Percentiles rank a stretch among this genome's conserved stretches.
phyloP scores from a whole-genome alignment of 2,888 invertebrate species.

The Drosophila kanekoi region DNA sequence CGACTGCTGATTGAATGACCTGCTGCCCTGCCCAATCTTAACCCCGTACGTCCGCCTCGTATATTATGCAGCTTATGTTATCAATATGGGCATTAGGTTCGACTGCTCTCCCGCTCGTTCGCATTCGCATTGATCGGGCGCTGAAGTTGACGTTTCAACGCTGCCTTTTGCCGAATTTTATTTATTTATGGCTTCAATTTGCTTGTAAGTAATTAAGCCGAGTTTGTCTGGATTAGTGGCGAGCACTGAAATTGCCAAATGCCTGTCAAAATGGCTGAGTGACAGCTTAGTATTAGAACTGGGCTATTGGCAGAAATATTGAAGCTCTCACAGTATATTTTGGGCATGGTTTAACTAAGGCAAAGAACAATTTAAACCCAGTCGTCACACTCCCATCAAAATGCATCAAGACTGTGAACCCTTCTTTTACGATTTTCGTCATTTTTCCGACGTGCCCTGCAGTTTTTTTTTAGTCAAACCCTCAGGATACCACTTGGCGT shows the following conservation, averaged over 20 bases:
- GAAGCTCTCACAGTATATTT: background rate
- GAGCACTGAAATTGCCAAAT: conserved; percentile 54
- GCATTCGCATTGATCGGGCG: conserved; percentile 35
- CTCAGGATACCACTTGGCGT: no score
- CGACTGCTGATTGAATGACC: conserved; percentile 50
- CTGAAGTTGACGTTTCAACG: conserved; percentile 61
- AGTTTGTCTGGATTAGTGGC: conserved; percentile 72
- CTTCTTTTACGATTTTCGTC: no score
- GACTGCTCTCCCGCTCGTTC: conserved; percentile 9
- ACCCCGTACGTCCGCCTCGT: conserved; percentile 28
- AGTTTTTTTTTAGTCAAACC: no score
- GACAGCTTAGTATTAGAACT: conserved; percentile 31
- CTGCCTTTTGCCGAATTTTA: conserved; percentile 51
- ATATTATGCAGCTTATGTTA: conserved; percentile 73
- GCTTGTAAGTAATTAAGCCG: conserved; percentile 75
- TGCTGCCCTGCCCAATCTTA: background rate
- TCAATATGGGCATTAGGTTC: conserved; percentile 71
- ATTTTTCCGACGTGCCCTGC: no score
- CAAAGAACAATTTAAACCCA: background rate
- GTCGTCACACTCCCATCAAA: background rate
- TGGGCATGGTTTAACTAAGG: background rate
- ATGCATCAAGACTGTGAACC: no score
- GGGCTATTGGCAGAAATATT: background rate
- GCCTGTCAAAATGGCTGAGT: conserved; percentile 46
- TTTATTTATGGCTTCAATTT: conserved; percentile 78